Percentiles rank a stretch among this genome's conserved stretches.
Evolutionary conservation across 2,797 vertebrate species (phyloP).

Genomic region (Iguana delicatissima): DNA sequence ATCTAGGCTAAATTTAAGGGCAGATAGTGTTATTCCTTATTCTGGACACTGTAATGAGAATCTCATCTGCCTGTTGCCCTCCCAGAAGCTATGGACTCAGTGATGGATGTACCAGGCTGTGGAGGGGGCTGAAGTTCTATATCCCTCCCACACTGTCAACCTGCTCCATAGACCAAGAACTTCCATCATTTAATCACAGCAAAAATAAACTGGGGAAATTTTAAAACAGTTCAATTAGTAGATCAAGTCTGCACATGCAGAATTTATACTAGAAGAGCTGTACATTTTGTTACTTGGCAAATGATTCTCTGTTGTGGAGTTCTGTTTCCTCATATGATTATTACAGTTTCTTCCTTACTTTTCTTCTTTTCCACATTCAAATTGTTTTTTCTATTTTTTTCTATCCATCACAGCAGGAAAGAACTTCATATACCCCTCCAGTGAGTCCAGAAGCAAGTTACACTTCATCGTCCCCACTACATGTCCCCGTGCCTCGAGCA

Average conservation of each 20-base stretch:
- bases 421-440: constrained; percentile 95
- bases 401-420: constrained; percentile 89
- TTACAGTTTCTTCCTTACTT: constrained; percentile 35
- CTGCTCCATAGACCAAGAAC: neutral
- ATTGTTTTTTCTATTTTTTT: constrained; percentile 52
- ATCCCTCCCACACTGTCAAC: neutral
- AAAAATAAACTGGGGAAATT: neutral
- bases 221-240: neutral
- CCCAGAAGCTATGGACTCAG: neutral
- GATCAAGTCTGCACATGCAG: neutral
- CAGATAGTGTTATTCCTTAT: neutral
- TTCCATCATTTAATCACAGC: neutral
- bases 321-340: constrained; percentile 50
- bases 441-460: constrained; percentile 93
- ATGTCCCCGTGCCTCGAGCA: constrained; percentile 90
- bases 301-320: neutral
- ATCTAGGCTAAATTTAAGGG: neutral
- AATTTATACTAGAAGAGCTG: neutral
- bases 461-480: constrained; percentile 89
- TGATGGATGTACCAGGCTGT: neutral
- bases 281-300: neutral
- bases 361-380: constrained; percentile 58
- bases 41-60: neutral
- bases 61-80: neutral
- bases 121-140: neutral